Base-by-base conservation (phyloP, 2,113 vertebrate genomes). In the Lethenteron camtschaticum region DNA sequence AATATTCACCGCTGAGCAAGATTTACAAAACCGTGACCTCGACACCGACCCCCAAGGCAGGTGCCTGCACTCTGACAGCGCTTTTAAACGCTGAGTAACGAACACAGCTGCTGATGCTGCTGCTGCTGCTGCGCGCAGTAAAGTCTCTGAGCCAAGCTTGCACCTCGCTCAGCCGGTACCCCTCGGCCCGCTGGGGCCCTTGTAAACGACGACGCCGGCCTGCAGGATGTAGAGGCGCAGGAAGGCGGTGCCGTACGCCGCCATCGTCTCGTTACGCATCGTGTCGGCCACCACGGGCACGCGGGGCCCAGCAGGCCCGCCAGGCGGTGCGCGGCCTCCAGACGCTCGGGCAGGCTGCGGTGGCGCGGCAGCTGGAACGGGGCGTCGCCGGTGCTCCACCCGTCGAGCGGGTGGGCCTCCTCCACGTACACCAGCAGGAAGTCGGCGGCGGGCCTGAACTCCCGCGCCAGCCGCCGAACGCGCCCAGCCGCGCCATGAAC, bases 181-280 rank as follows among this genome's bases (percentile, higher is more conserved):
- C 94, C 68, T 96, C 92, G 1, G 94, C 66, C 94, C 94, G 12
- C 92, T 80, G 75, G 85, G 88, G 20, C 94, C 94, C 80, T 99
- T 91, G 76, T 95, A 99, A 75, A 90, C 84, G 74, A 96, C 82
- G 73, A 77, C 83, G 72, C 83, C 83, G 56, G 88, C 85, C 81
- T 86, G 84, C 72, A 99, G 78, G 73, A 99, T 78, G 73, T 99
- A 99, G 74, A 99, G 89, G 77, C 94, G 84, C 81, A 96, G 90
- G 73, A 96, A 99, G 82, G 95, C 96, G 58, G 94, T 92, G n/a
- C 94, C 94, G 70, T 99, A 99, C 77, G 94, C 90, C 8, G 86
- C 85, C 81, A 89, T 96, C 78, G 90, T 91, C 71, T 88, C 81
- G 79, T 99, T 96, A 81, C 90, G 82, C 94, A 99, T 99, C 73